Evolutionary conservation across 2,888 invertebrate genomes (phyloP), one percentile per base, ranked within the genome.

Genomic region (Mantis religiosa): DNA sequence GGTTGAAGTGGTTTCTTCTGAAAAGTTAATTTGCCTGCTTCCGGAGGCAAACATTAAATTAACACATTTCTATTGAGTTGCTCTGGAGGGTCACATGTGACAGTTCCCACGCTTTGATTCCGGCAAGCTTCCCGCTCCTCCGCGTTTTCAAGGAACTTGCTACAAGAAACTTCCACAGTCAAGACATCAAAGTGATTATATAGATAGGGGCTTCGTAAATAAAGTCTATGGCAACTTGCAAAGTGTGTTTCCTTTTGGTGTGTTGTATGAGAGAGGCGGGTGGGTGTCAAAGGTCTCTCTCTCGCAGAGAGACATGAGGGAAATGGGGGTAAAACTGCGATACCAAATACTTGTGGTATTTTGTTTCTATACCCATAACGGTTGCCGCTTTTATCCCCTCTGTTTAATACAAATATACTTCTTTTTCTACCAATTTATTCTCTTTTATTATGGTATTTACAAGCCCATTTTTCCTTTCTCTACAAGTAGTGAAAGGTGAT

Each of bases 121-220:
- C 54, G 6, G 54, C 54, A 3, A 12, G 54, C 54, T 54, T 15
- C 15, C 15, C 54, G 54, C 54, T 4, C 3, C 34, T 82, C n/a
- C 28, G 41, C 82, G 87, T 87, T 87, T 87, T 87, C 82, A 87
- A 82, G 87, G 82, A 87, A 87, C 82, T 82, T 82, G 41, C 54
- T 84, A 82, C n/a, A n/a, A 82, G 82, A 87, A 87, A 87, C 89
- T 89, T 87, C 41, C 81, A 84, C 84, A 86, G 82, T 30, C 71
- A 87, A 83, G 88, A 89, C 88, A 89, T 89, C 89, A 89, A 89
- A 89, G 89, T 88, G 89, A 89, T 89, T 89, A 83, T 87, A 89
- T 87, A 89, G 89, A 89, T 89, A 89, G 84, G 89, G 84, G 89
- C 54, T 88, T 85, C 89, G 89, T 89, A 89, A 88, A 89, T 88